Evolutionary conservation across 2,888 invertebrate species (phyloP).

Genomic region (Tipula vernalis): DNA sequence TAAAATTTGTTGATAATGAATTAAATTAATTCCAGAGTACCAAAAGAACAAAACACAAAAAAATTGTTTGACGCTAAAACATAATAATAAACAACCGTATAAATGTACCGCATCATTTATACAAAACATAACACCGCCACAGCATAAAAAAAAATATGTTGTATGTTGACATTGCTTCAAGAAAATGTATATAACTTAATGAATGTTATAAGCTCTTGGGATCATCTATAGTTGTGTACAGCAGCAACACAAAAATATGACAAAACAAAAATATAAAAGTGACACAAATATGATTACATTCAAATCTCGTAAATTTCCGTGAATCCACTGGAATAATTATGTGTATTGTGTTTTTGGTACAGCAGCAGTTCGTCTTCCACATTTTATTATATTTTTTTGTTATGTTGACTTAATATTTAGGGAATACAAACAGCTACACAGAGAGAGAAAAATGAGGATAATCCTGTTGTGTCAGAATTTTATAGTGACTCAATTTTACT

Average conservation of each 20-base stretch:
- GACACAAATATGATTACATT: slow-evolving; percentile 4
- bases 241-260: background rate
- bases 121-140: background rate
- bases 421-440: background rate
- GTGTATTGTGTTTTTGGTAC: background rate
- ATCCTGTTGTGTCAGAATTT: background rate
- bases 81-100: background rate
- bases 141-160: background rate
- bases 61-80: background rate
- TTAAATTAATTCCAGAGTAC: background rate
- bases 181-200: background rate
- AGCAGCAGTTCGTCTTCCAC: background rate
- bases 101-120: background rate
- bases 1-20: background rate
- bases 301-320: background rate
- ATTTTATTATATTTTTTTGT: background rate
- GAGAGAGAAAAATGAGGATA: background rate
- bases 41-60: too few species aligned
- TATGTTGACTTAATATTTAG: background rate
- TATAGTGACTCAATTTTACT: background rate
- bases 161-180: background rate
- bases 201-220: background rate
- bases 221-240: background rate
- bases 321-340: background rate
- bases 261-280: background rate